phyloP scores from a whole-genome alignment of 2,888 invertebrate species.

The Margaritifera margaritifera region DNA sequence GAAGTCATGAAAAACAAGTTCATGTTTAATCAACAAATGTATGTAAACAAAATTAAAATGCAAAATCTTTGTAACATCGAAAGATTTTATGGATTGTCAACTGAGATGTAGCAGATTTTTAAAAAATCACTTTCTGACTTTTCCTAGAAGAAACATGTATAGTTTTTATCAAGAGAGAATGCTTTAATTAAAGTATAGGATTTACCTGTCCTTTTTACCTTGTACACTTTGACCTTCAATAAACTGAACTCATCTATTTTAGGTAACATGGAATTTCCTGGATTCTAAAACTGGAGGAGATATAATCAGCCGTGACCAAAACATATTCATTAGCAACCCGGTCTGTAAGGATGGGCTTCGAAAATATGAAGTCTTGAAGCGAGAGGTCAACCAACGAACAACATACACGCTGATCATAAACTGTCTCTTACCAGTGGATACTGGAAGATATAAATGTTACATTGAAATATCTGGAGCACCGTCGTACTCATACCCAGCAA shows the following conservation, averaged over 20 bases:
- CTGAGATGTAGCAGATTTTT: too few species aligned
- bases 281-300: conserved; percentile 37
- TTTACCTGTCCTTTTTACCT: neutral
- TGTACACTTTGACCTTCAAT: neutral
- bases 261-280: conserved; percentile 48
- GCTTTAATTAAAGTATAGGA: too few species aligned
- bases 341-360: conserved; percentile 42
- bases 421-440: conserved; percentile 58
- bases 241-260: neutral
- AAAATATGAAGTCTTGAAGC: conserved; percentile 50
- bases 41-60: too few species aligned
- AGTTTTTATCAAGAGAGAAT: too few species aligned
- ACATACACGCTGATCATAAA: conserved; percentile 65
- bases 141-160: too few species aligned
- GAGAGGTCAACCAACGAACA: conserved; percentile 39
- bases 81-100: too few species aligned
- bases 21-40: too few species aligned
- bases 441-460: conserved; percentile 62
- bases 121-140: too few species aligned
- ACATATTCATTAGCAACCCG: conserved; percentile 34
- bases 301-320: conserved; percentile 43
- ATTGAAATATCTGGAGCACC: conserved; percentile 49
- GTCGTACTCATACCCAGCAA: conserved; percentile 46
- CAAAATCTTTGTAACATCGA: too few species aligned
- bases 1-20: too few species aligned